Base-by-base conservation (phyloP, 2,113 vertebrate genomes). In the Hucho hucho region DNA sequence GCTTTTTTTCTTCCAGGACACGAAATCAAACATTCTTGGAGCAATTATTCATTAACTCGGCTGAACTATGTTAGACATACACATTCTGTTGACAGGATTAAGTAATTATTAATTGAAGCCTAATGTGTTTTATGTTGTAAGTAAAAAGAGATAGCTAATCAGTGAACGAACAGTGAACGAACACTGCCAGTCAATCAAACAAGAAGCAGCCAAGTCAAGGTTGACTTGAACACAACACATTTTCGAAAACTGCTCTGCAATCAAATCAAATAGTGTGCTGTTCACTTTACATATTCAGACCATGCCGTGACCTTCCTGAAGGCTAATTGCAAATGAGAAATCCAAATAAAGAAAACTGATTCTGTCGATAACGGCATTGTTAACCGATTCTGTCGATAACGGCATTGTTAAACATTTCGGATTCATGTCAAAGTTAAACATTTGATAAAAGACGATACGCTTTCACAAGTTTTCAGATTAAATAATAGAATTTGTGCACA, bases 1-100 rank as follows among this genome's bases (percentile, higher is more conserved):
- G 47, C 56, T 59, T 59, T 18, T 18, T 59, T n/a, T n/a, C 16
- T 3, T 26, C 13, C 18, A 67, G 16, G 26, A 37, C 64, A 65
- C 6, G 26, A 32, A 29, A 6, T 32, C 28, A 67, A 29, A 67
- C 65, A 67, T 58, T 58, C 64, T 49, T 43, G 56, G 26, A 71
- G 75, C 59, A 77, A 74, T 77, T 81, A 76, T 81, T 73, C 22
- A 73, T 73, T 73, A 80, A 46, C 59, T n/a, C 32, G 12, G 64
- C 65, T 69, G 65, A 78, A 63, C 76, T 74, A 61, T 69, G 69
- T 13, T 53, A 61, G 22, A 65, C 65, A 76, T 75, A 76, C 59
- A 49, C 46, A 81, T 73, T 58, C 74, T 74, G 76, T 69, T 73
- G 76, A 78, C 65, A 37, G 65, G 65, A 67, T 32, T 20, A 26